Conservation (phyloP, 2,888 invertebrate species). For the Serrognathus titanus region DNA sequence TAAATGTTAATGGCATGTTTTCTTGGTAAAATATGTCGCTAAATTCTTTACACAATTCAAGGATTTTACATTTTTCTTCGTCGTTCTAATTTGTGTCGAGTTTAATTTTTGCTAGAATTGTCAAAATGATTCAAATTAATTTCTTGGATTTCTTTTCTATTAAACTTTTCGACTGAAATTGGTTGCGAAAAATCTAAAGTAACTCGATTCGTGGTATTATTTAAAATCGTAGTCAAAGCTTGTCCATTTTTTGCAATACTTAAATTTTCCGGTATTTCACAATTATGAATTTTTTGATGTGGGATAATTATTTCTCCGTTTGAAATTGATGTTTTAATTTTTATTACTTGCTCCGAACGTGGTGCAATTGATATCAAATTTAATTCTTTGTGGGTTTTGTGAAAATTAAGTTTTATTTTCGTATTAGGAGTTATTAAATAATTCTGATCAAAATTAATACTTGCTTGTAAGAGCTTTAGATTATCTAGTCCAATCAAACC, state of each 20-base stretch:
- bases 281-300: no score
- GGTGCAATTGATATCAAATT: constrained; percentile 15
- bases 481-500: not conserved
- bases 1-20: no score
- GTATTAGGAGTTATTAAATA: constrained; percentile 9
- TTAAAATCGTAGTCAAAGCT: no score
- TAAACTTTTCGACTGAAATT: constrained; percentile 12
- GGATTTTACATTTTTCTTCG: no score
- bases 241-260: no score
- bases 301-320: not conserved
- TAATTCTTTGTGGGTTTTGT: not conserved
- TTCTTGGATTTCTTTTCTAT: not conserved
- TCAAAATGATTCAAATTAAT: constrained; percentile 4
- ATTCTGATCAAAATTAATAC: not conserved
- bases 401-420: constrained; percentile 13
- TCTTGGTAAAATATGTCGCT: no score
- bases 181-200: constrained; percentile 10
- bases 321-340: constrained; percentile 3
- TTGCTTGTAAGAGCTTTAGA: not conserved
- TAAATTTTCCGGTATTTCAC: no score
- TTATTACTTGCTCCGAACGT: constrained; percentile 15
- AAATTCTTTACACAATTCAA: no score
- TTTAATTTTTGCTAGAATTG: no score
- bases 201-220: no score
- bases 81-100: no score